Base-by-base conservation (phyloP, 2,888 invertebrate species). In the Branchipolynoe longqiensis region DNA sequence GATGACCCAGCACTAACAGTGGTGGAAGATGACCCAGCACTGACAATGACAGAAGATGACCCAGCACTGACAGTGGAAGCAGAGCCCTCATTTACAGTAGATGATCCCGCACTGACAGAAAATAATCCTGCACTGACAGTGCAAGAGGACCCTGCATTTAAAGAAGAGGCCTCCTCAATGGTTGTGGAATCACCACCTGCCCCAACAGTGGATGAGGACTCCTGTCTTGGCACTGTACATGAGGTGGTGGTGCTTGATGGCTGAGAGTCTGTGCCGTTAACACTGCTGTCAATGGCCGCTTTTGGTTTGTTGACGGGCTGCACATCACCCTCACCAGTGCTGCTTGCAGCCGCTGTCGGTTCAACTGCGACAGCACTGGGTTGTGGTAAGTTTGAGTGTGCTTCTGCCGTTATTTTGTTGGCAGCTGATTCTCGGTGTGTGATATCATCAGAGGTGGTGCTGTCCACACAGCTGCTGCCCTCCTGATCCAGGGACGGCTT, bases 391-490 rank as follows among this genome's bases (percentile, higher is more conserved):
- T 18, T 12, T 3, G 14, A n/a, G 3, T 25, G 25, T 1, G 38
- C 8, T 18, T 73, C 73, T 64, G 36, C 18, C 31, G 18, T 64
- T 25, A 31, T 6, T 28, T 31, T 64, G 33, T n/a, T 56, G 2
- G 25, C 56, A n/a, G 59, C 59, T 4, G 56, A 56, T 2, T 22
- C 56, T 22, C n/a, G 22, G 62, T 3, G 6, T 25, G 62, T 28
- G 12, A 18, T 38, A 14, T 33, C 31, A 28, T 78, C 78, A 0
- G 78, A 22, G 1, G 78, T 78, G 25, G 78, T 78, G 28, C 78
- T 78, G 28, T 78, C 78, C 25, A 78, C 78, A 78, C 78, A 78
- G 33, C 78, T 78, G 33, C 78, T 78, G 28, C 78, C 78, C 12
- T 54, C 54, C 31, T 31, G 48, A 78, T 18, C 18, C 4, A 3